These are phyloP conservation scores for Hemistola chrysoprasaria DNA, from an alignment of 2,888 invertebrate genomes.

Conservation along the genomic window DNA sequence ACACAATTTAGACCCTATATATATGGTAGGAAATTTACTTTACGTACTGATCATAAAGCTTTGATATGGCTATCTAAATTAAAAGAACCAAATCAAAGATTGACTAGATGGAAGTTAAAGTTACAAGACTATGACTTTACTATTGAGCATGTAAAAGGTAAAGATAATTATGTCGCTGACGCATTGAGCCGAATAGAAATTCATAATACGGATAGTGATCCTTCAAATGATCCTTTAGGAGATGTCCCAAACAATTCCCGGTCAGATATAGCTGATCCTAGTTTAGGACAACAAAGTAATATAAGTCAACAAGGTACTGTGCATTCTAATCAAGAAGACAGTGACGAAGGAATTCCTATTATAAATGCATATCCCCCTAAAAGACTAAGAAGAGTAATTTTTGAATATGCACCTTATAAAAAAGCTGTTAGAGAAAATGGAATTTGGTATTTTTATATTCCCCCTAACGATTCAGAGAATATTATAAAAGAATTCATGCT, in stretches of 20 bases:
- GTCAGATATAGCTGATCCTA: too few relatives aligned
- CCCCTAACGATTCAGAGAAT: too few relatives aligned
- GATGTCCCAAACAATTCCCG: too few relatives aligned
- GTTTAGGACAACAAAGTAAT: too few relatives aligned
- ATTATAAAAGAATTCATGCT: too few relatives aligned
- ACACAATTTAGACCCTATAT: constrained; percentile 5
- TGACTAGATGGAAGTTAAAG: constrained; percentile 21
- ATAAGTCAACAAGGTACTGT: neutral
- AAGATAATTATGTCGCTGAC: constrained; percentile 1
- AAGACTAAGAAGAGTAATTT: constrained; percentile 6
- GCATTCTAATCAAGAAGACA: too few relatives aligned
- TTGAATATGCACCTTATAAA: constrained; percentile 14
- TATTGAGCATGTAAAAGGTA: constrained; percentile 8
- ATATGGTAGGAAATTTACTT: constrained; percentile 2
- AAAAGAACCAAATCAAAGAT: constrained; percentile 21
- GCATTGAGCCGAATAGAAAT: constrained; percentile 13
- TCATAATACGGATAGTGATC: too few relatives aligned
- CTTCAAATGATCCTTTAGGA: too few relatives aligned
- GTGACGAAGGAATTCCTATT: constrained; percentile 7
- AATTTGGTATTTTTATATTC: too few relatives aligned
- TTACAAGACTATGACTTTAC: constrained; percentile 23
- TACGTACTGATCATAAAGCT: neutral
- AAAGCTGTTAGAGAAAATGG: constrained; percentile 1
- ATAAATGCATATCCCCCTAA: constrained; percentile 5
- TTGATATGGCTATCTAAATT: constrained; percentile 7